A percentile compares a stretch with the other conserved stretches of the same genome.
These are phyloP conservation scores for Cygnus olor DNA, from an alignment of 2,797 vertebrate species.

Conservation along the genomic window DNA sequence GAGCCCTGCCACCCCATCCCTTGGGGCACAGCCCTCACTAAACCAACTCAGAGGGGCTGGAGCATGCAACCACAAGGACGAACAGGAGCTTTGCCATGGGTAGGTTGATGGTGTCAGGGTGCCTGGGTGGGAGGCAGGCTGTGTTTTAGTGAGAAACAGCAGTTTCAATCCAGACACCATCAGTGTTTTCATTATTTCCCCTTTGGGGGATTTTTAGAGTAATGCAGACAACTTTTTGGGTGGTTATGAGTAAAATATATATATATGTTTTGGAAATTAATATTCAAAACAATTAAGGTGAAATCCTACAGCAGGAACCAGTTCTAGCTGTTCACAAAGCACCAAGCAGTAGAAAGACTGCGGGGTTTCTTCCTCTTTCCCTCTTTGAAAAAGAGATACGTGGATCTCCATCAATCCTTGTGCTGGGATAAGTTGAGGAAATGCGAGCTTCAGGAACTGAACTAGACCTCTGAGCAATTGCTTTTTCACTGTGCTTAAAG, in stretches of 20 bases:
- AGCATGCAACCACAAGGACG: fast-evolving
- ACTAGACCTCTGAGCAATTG: background rate
- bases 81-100: background rate
- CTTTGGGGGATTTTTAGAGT: background rate
- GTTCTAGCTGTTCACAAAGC: background rate
- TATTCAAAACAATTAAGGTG: background rate
- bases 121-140: background rate
- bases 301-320: background rate
- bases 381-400: background rate
- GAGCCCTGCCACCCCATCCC: background rate
- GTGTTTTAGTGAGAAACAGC: background rate
- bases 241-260: background rate
- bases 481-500: background rate
- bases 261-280: too few species aligned
- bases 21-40: background rate
- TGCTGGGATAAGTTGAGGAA: background rate
- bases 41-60: background rate
- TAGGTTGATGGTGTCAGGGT: fast-evolving
- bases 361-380: background rate
- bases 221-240: background rate
- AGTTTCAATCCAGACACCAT: background rate
- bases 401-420: background rate
- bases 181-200: background rate
- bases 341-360: background rate
- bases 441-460: background rate